These are phyloP conservation scores for Amblyjoppa proteus DNA, from an alignment of 2,888 invertebrate genomes.

Conservation along the genomic window DNA sequence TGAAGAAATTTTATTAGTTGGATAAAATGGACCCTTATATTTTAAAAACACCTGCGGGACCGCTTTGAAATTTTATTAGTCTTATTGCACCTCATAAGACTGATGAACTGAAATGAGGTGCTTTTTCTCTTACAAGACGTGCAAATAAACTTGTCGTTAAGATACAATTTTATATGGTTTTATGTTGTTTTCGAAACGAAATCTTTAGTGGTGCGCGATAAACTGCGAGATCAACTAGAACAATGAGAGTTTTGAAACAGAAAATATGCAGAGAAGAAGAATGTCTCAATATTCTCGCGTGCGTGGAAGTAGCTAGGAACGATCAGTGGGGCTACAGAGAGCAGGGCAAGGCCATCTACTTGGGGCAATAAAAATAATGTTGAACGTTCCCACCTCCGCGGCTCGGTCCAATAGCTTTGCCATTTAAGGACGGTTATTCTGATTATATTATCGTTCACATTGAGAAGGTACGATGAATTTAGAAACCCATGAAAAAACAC, in stretches of 20 bases:
- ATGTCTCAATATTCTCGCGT: constrained; percentile 3
- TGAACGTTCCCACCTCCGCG: constrained; percentile 51
- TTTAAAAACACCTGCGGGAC: no score
- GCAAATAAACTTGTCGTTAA: no score
- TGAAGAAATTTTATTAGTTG: no score
- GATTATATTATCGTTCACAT: background rate
- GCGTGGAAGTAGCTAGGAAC: constrained; percentile 36
- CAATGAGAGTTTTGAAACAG: background rate
- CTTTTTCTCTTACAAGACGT: no score
- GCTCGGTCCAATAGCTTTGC: constrained; percentile 58
- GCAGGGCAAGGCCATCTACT: constrained; percentile 65
- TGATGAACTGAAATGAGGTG: no score
- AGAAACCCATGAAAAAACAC: no score
- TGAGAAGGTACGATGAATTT: no score
- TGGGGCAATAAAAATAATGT: constrained; percentile 62
- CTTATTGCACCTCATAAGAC: no score
- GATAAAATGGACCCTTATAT: no score
- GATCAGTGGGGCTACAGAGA: constrained; percentile 59
- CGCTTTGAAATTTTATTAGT: no score
- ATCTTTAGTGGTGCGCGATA: background rate
- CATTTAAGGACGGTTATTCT: constrained; percentile 53
- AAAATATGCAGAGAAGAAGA: background rate
- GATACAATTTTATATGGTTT: background rate
- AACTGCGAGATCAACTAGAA: background rate
- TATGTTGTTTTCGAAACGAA: background rate